Base-by-base conservation (phyloP, 2,797 vertebrate genomes). In the Poeciliopsis turneri region DNA sequence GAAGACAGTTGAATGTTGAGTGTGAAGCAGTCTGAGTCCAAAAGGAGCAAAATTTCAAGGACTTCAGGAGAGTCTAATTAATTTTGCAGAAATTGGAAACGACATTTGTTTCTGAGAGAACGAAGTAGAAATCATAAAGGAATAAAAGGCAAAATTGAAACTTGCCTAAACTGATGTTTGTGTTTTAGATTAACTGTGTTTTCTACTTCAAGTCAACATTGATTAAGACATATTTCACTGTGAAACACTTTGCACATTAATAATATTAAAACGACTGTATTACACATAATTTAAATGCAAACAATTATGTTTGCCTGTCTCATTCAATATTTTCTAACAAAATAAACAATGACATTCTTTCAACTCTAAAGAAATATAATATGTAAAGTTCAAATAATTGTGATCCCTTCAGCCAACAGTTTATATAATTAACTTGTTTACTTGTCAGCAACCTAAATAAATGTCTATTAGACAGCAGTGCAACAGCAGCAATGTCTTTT, bases 51-150 rank as follows among this genome's bases (percentile, higher is more conserved):
- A 79, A 83, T 90, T 85, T 86, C 75, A 86, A 86, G 53, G 72
- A 87, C 64, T 85, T 80, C 76, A 41, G 69, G 39, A 82, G 70
- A 72, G 66, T 80, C 87, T 89, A 86, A 88, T 92, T 86, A 86
- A 79, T 85, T 90, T 79, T 76, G 64, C 59, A 82, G 80, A 74
- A 86, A 89, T 78, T 84, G 74, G 79, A 84, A 78, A 78, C 79
- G 81, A 82, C 86, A 90, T 94, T 86, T 90, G 84, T 84, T 93
- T 88, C 51, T 78, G 3, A 18, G 53, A 80, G 66, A 61, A 83
- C 69, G 46, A 72, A 81, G 55, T 30, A 74, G 16, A 61, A 25
- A 4, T 78, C 28, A 72, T 72, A 20, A 55, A n/a, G 41, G 47
- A 82, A 78, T 33, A 33, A 39, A 30, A 45, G 9, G 12, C 10